phyloP scores from a whole-genome alignment of 1,140 invertebrate species.

The Drosophila biarmipes region DNA sequence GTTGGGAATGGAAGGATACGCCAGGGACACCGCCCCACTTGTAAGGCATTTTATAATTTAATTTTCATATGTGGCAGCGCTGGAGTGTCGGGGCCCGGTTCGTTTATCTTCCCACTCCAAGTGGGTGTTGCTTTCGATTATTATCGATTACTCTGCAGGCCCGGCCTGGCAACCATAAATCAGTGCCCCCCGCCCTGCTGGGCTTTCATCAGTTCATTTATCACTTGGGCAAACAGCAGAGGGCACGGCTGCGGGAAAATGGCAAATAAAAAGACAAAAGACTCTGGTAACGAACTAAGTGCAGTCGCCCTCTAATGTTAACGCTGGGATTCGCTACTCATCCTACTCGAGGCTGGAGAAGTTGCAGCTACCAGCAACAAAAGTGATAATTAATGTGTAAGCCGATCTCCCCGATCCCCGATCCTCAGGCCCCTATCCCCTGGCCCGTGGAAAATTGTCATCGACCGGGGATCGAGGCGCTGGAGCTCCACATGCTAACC shows the following conservation, averaged over 20 bases:
- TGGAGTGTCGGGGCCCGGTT: slow-evolving; percentile 14
- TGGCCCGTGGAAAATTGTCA: slow-evolving; percentile 65
- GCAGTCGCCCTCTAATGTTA: slow-evolving; percentile 64
- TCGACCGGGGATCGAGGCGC: slow-evolving; percentile 22
- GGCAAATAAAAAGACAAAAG: slow-evolving; percentile 60
- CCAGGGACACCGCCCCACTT: slow-evolving; percentile 60
- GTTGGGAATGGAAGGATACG: slow-evolving; percentile 24
- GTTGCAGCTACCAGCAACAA: slow-evolving; percentile 57
- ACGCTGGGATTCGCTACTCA: slow-evolving; percentile 35
- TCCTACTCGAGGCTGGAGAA: slow-evolving; percentile 3
- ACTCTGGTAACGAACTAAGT: slow-evolving; percentile 69
- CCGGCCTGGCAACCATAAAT: slow-evolving; percentile 64
- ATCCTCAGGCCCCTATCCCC: slow-evolving; percentile 7
- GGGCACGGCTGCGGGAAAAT: slow-evolving; percentile 15
- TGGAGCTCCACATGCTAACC: slow-evolving; percentile 70
- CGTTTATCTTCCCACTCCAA: slow-evolving; percentile 43
- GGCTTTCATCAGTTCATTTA: slow-evolving; percentile 77
- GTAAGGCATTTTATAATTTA: slow-evolving; percentile 82
- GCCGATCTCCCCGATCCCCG: slow-evolving; percentile 46
- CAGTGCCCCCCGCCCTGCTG: slow-evolving; percentile 29
- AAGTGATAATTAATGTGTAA: slow-evolving; percentile 83
- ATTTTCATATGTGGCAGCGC: slow-evolving; percentile 67
- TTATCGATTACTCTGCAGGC: slow-evolving; percentile 75
- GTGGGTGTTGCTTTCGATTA: slow-evolving; percentile 79
- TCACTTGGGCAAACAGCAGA: slow-evolving; percentile 58